Evolutionary conservation across 2,797 vertebrate genomes (phyloP).

Genomic region (Tachyglossus aculeatus): DNA sequence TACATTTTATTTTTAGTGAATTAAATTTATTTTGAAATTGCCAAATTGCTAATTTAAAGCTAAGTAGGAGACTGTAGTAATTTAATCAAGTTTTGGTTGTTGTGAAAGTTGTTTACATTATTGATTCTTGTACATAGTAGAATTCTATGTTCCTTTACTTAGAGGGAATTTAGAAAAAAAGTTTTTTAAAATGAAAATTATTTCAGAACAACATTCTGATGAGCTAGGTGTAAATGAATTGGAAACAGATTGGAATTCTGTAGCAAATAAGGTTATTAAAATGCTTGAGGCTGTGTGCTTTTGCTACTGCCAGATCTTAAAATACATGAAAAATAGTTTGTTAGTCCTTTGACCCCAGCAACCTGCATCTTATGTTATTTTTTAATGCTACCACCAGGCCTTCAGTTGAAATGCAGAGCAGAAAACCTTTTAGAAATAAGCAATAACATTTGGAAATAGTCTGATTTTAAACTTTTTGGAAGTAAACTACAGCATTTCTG

Average conservation of each 20-base stretch:
- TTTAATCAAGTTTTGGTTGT: constrained; percentile 12
- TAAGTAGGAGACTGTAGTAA: background rate
- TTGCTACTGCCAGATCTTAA: constrained; percentile 18
- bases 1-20: no score
- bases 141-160: constrained; percentile 31
- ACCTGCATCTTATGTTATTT: constrained; percentile 6
- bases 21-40: constrained; percentile 10
- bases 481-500: background rate
- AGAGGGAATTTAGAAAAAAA: background rate
- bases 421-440: background rate
- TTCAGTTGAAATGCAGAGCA: constrained; percentile 4
- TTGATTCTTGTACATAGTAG: background rate
- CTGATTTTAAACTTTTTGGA: background rate
- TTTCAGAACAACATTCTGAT: constrained; percentile 40
- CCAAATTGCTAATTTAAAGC: background rate
- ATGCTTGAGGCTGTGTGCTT: background rate
- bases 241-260: constrained; percentile 37
- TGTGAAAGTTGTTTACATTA: background rate
- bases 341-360: constrained; percentile 19
- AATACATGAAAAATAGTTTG: constrained; percentile 18
- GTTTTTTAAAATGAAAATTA: constrained; percentile 33
- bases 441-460: background rate
- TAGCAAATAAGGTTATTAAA: constrained; percentile 22
- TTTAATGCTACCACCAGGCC: background rate
- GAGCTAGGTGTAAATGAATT: constrained; percentile 40